These are phyloP conservation scores for Sphinx pinastri DNA, from an alignment of 2,888 invertebrate genomes.

Conservation along the genomic window DNA sequence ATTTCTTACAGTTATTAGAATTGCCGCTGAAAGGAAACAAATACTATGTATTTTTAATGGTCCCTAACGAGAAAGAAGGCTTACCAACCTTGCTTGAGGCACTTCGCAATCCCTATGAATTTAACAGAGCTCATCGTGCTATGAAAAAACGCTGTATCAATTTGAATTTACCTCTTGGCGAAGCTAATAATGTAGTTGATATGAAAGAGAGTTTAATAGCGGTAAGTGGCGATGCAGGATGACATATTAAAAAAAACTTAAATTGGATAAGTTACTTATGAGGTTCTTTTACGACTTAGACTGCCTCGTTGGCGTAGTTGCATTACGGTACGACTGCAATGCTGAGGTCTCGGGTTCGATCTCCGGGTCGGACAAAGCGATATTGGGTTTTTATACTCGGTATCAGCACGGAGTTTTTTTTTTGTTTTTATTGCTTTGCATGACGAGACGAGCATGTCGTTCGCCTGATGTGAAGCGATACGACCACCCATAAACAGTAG, in stretches of 20 bases:
- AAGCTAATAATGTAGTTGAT: not conserved
- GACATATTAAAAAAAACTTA: not conserved
- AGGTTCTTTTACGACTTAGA: too few relatives aligned
- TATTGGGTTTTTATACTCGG: too few relatives aligned
- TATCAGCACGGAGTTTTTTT: too few relatives aligned
- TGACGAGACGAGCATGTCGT: too few relatives aligned
- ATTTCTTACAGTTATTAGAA: slow-evolving; percentile 5
- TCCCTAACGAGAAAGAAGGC: not conserved
- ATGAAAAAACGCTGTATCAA: not conserved
- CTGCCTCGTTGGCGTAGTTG: too few relatives aligned
- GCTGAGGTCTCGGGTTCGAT: too few relatives aligned
- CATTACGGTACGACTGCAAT: too few relatives aligned
- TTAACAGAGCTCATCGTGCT: not conserved
- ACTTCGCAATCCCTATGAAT: not conserved
- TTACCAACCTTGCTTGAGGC: not conserved
- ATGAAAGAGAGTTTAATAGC: not conserved
- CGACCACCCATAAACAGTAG: too few relatives aligned
- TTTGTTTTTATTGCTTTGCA: too few relatives aligned
- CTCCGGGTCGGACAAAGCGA: too few relatives aligned
- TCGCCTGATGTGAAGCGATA: too few relatives aligned
- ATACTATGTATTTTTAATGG: not conserved
- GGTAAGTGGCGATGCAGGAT: not conserved
- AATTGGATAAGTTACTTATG: not conserved
- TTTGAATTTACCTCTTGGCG: not conserved
- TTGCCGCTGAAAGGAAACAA: not conserved